Evolutionary conservation across 2,113 vertebrate species (phyloP).

Genomic region (Pseudorhombus dupliciocellatus): DNA sequence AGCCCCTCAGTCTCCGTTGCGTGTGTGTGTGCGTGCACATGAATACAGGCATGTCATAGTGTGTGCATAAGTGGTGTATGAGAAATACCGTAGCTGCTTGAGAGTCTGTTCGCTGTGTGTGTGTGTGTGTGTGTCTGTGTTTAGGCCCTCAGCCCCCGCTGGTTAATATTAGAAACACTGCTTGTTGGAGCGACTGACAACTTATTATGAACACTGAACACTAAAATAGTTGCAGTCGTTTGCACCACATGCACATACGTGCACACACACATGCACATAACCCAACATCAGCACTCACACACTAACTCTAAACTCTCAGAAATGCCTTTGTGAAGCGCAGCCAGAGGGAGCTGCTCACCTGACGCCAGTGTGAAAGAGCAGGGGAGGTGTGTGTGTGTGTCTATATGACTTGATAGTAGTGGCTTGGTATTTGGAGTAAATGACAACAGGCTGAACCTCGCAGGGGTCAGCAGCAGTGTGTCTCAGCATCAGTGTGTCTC

Average conservation of each 20-base stretch:
- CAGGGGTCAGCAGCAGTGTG: conserved; percentile 3
- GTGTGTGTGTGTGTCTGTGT: conserved; percentile 56
- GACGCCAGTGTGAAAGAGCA: conserved; percentile 49
- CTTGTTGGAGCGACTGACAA: conserved; percentile 58
- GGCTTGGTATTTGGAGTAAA: conserved; percentile 15
- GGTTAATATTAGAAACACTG: conserved; percentile 65
- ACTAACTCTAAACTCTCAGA: conserved; percentile 41
- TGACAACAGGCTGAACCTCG: conserved; percentile 14
- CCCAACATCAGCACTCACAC: conserved; percentile 23
- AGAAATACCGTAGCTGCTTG: conserved; percentile 67
- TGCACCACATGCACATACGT: conserved; percentile 31
- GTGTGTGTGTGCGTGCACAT: neutral
- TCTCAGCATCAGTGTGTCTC: conserved; percentile 2
- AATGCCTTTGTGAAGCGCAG: conserved; percentile 51
- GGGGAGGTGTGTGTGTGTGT: conserved; percentile 17
- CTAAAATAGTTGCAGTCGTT: conserved; percentile 62
- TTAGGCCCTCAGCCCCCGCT: neutral
- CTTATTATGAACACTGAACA: conserved; percentile 57
- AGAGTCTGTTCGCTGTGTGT: conserved; percentile 49
- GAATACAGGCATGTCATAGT: neutral
- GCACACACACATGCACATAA: neutral
- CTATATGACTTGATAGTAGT: conserved; percentile 29
- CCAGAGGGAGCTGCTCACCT: conserved; percentile 42
- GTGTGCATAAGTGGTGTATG: conserved; percentile 44
- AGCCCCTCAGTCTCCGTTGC: neutral